These are phyloP conservation scores for Ophioninae sp. DNA, from an alignment of 2,888 invertebrate genomes.

Conservation along the genomic window DNA sequence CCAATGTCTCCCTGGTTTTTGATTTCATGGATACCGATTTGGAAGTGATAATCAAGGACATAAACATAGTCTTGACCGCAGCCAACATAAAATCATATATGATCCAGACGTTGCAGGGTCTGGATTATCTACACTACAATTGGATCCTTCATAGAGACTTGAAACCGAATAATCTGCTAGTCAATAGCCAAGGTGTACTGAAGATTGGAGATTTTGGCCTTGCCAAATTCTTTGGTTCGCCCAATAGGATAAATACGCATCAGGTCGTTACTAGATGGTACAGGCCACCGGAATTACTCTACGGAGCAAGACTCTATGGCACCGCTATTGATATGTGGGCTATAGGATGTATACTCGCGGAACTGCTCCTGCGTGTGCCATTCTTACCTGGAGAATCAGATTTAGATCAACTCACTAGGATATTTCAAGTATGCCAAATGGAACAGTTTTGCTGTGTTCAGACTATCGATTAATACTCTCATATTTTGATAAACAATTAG, in stretches of 20 bases:
- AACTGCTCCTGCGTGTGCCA: slow-evolving; percentile 94
- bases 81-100: slow-evolving; percentile 97
- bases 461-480: not conserved
- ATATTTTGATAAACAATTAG: not conserved
- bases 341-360: slow-evolving; percentile 98
- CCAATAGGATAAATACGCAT: slow-evolving; percentile 97
- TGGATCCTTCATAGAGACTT: slow-evolving; percentile 99
- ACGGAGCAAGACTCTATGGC: slow-evolving; percentile 97
- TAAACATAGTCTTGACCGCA: slow-evolving; percentile 92
- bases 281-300: slow-evolving; percentile 95
- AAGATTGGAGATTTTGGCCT: slow-evolving; percentile 99
- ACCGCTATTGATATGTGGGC: slow-evolving; percentile 99
- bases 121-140: slow-evolving; percentile 96
- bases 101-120: slow-evolving; percentile 96
- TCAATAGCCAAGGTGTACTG: slow-evolving; percentile 94
- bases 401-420: slow-evolving; percentile 96
- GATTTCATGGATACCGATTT: slow-evolving; percentile 99
- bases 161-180: slow-evolving; percentile 98
- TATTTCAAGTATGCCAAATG: slow-evolving; percentile 88
- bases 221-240: slow-evolving; percentile 98
- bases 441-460: not conserved
- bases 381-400: slow-evolving; percentile 98
- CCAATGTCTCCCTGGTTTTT: slow-evolving; percentile 98
- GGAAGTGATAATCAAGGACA: slow-evolving; percentile 96
- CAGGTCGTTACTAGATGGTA: slow-evolving; percentile 98